Evolutionary conservation across 2,888 invertebrate species (phyloP), one percentile per base, ranked within the genome.

Genomic region (Lycia hirtaria): DNA sequence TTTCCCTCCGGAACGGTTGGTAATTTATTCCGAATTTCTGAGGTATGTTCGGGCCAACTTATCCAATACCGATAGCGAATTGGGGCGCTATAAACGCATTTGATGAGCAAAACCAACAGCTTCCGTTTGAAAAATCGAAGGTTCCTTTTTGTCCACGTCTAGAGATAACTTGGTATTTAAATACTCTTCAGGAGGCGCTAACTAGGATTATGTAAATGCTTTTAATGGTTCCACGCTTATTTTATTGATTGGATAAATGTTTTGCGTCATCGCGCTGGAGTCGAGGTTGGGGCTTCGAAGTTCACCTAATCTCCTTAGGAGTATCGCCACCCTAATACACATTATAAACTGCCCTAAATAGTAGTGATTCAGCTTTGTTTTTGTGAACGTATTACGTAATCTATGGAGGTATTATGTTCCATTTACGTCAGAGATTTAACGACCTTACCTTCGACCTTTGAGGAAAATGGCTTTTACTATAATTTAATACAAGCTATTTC

Each of bases 151-250:
- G 10, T n/a, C 6, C 14, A 24, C 9, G 0, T 12, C 14, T 24
- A 24, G 3, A 22, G 2, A 12, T 24, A 24, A 40, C 1, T 3
- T 40, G 14, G 24, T 40, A 24, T 2, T 2, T 1, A 12, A 14
- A 38, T 12, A 12, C 14, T 38, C 38, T 38, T 38, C 9, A 14
- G 26, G 45, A 49, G 41, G 40, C 44, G 41, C 38, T 37, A 55
- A 43, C 51, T 51, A 49, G 58, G 67, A 68, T 72, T 71, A 69
- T 72, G 68, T 61, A 64, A 67, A 72, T 72, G 62, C 58, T 45
- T 50, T 50, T 70, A 70, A 72, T 70, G 60, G 68, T 50, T 65
- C 61, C 59, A 50, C 55, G 59, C 44, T 56, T 67, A 62, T 51
- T 51, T 66, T 68, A 71, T 72, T 64, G 71, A 75, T 68, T 64